Percentiles rank a stretch among this genome's conserved stretches.
Conservation (phyloP, 2,797 vertebrate species). For the Muscicapa striata region DNA sequence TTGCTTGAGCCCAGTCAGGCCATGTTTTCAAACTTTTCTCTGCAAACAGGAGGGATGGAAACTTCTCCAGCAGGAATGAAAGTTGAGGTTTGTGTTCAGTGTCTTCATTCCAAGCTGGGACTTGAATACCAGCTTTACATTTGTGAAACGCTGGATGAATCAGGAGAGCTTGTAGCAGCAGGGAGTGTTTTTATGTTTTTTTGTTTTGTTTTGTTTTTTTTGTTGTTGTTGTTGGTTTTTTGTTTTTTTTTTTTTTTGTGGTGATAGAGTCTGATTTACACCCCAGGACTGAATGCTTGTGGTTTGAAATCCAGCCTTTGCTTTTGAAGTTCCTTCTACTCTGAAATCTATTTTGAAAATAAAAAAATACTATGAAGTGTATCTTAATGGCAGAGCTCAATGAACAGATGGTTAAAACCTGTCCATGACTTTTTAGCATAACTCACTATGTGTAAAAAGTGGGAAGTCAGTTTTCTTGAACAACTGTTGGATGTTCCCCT, state of each 20-base stretch:
- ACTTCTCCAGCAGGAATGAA: constrained; percentile 47
- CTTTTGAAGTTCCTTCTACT: neutral
- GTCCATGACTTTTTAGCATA: neutral
- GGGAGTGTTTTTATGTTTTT: neutral
- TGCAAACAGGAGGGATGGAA: constrained; percentile 35
- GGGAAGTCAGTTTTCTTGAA: neutral
- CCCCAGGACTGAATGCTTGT: neutral
- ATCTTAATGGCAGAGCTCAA: neutral
- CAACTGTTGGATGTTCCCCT: neutral
- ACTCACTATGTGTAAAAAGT: neutral
- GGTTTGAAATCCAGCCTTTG: constrained; percentile 9
- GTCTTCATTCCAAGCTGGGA: neutral
- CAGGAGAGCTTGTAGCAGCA: neutral
- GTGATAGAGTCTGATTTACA: neutral
- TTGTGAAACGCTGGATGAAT: neutral
- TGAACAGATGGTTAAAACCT: neutral
- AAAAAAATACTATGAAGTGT: neutral
- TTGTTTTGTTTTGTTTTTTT: neutral
- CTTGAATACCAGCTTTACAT: constrained; percentile 13
- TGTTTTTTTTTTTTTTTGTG: neutral
- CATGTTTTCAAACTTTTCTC: constrained; percentile 52
- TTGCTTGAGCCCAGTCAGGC: constrained; percentile 12
- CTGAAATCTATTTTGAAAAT: neutral
- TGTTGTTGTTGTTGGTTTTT: no score
- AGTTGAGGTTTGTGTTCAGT: constrained; percentile 23